Evolutionary conservation across 2,113 vertebrate genomes (phyloP).

Genomic region (Siphamia tubifer): DNA sequence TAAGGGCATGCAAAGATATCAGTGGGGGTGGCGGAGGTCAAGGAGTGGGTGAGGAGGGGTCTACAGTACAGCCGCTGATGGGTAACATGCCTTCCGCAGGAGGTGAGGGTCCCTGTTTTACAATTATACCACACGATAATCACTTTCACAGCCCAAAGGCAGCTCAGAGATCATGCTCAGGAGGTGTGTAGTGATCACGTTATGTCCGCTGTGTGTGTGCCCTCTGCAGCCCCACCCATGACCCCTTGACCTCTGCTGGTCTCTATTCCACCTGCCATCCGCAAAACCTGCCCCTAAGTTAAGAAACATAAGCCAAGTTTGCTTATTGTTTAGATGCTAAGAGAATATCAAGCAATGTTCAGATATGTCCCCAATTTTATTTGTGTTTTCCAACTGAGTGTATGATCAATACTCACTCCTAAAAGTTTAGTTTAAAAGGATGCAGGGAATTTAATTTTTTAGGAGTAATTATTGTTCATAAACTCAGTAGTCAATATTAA

Average conservation of each 20-base stretch:
- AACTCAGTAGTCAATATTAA: too few relatives aligned
- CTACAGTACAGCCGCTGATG: constrained; percentile 13
- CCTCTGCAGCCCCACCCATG: constrained; percentile 21
- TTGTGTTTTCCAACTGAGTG: too few relatives aligned
- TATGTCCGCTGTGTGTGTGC: constrained; percentile 54
- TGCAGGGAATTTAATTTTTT: too few relatives aligned
- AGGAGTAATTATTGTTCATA: too few relatives aligned
- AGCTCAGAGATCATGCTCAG: constrained; percentile 49
- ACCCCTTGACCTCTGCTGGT: constrained; percentile 16
- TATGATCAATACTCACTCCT: too few relatives aligned
- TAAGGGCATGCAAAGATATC: constrained; percentile 54
- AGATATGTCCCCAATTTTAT: too few relatives aligned
- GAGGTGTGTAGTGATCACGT: constrained; percentile 64
- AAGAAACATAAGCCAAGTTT: too few relatives aligned
- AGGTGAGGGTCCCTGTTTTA: constrained; percentile 66
- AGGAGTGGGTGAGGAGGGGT: constrained; percentile 49
- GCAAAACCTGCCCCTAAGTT: neutral
- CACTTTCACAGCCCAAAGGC: constrained; percentile 73
- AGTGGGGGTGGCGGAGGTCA: constrained; percentile 55
- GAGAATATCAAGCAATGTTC: too few relatives aligned
- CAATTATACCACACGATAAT: constrained; percentile 71
- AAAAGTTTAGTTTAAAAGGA: too few relatives aligned
- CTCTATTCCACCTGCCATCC: constrained; percentile 43
- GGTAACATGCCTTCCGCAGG: constrained; percentile 59
- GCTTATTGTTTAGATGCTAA: too few relatives aligned